Evolutionary conservation across 2,888 invertebrate species (phyloP).

Genomic region (Rosalia funebris): DNA sequence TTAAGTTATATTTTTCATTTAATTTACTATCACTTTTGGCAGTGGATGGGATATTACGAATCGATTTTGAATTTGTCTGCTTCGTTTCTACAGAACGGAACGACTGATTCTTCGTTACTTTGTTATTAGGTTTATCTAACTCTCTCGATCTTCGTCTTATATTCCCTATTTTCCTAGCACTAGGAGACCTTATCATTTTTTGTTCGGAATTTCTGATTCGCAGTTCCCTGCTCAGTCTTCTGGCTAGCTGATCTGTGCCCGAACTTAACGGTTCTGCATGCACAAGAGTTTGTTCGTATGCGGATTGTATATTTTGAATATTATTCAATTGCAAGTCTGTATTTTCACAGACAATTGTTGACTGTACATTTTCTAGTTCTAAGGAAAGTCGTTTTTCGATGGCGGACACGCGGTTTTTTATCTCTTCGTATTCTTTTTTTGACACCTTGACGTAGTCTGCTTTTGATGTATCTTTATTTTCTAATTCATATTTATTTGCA

Average conservation of each 20-base stretch:
- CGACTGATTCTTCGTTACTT: conserved; percentile 71
- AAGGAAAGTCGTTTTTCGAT: conserved; percentile 65
- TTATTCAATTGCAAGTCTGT: conserved; percentile 52
- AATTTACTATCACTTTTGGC: conserved; percentile 68
- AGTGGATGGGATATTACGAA: conserved; percentile 33
- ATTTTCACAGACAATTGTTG: conserved; percentile 41
- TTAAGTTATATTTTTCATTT: conserved; percentile 55
- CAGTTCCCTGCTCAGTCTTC: conserved; percentile 76
- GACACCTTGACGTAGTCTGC: conserved; percentile 76
- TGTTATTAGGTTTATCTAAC: conserved; percentile 56
- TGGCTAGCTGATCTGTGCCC: conserved; percentile 76
- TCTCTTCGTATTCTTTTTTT: conserved; percentile 81
- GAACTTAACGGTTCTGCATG: conserved; percentile 74
- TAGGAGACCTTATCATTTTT: conserved; percentile 78
- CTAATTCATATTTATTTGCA: conserved; percentile 54
- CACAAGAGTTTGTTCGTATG: conserved; percentile 78
- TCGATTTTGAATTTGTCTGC: not conserved
- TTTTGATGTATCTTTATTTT: conserved; percentile 44
- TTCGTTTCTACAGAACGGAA: conserved; percentile 67
- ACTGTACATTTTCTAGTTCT: conserved; percentile 52
- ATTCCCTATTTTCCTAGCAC: conserved; percentile 82
- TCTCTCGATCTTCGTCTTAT: conserved; percentile 79
- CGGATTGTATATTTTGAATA: conserved; percentile 74
- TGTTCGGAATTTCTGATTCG: conserved; percentile 78
- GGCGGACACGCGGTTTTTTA: conserved; percentile 78